phyloP scores from a whole-genome alignment of 2,888 invertebrate genomes.

The Branchellion lobata region DNA sequence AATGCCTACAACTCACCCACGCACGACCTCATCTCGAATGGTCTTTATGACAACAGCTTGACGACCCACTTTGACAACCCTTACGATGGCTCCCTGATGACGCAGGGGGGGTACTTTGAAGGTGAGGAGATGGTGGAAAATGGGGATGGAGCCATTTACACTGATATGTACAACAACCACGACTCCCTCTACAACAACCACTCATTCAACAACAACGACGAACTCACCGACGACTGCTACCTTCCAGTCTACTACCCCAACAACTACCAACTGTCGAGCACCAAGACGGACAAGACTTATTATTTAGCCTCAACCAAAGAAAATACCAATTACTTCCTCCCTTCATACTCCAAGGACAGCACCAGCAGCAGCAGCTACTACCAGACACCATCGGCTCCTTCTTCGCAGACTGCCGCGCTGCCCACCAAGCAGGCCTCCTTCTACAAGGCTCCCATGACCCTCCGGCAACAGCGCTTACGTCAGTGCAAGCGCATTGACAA shows the following conservation, averaged over 20 bases:
- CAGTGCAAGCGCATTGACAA: slow-evolving; percentile 4
- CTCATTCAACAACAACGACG: slow-evolving; percentile 1
- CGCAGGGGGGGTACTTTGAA: background rate
- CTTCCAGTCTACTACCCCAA: background rate
- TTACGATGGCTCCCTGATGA: background rate
- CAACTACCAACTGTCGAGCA: background rate
- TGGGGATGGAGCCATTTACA: background rate
- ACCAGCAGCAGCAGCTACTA: background rate
- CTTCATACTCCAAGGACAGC: background rate
- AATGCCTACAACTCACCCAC: too few species aligned
- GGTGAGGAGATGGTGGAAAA: background rate
- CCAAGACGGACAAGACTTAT: background rate
- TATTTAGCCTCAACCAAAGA: background rate
- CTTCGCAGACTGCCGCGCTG: background rate
- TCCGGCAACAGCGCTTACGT: background rate
- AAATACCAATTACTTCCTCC: background rate
- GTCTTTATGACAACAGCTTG: background rate
- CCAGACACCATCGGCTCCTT: background rate
- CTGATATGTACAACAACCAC: background rate
- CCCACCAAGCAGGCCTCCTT: background rate
- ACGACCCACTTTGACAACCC: background rate
- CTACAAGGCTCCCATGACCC: background rate
- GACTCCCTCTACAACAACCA: background rate
- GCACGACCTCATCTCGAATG: background rate
- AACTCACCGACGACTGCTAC: slow-evolving; percentile 13